Base-by-base conservation (phyloP, 2,113 vertebrate genomes). In the Galbula dea region DNA sequence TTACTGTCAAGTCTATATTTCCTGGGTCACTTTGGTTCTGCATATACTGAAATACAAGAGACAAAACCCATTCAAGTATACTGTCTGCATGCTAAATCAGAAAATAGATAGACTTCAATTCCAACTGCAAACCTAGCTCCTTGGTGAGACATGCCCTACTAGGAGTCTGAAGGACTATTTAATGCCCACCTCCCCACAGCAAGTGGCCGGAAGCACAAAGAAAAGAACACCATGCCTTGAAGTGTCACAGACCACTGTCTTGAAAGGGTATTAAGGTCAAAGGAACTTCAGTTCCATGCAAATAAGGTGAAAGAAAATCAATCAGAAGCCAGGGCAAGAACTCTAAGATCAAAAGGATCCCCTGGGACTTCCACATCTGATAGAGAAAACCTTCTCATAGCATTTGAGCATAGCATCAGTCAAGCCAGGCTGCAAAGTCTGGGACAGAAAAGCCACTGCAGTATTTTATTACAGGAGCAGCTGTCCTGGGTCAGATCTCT, bases 1-100 rank as follows among this genome's bases (percentile, higher is more conserved):
- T 98, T 66, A 98, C 98, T 5, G 98, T 98, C 66, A 98, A 96
- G 57, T 98, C 98, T 90, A 98, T 98, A 48, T 96, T 97, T 85
- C 98, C 98, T 14, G 98, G 97, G 37, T 98, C 95, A 73, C 96
- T 98, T 68, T 98, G 98, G 78, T 98, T 98, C 95, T 98, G 98
- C 96, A 98, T 97, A 69, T 98, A 98, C 98, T 98, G 55, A 81
- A 95, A 93, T 48, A 82, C 7, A 95, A 79, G 73, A 94, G 16
- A 73, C 11, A 86, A 62, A 75, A 72, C 72, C 39, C 3, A 69
- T 72, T 73, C 21, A 71, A 49, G 32, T 49, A 32, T 65, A 29
- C 19, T 59, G 30, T 36, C 52, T 71, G 12, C 27, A 61, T 39
- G 36, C 15, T 76, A 77, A 71, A 66, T 79, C 54, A 80, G 58